Conservation (phyloP, 2,797 vertebrate genomes). For the Furcifer pardalis region DNA sequence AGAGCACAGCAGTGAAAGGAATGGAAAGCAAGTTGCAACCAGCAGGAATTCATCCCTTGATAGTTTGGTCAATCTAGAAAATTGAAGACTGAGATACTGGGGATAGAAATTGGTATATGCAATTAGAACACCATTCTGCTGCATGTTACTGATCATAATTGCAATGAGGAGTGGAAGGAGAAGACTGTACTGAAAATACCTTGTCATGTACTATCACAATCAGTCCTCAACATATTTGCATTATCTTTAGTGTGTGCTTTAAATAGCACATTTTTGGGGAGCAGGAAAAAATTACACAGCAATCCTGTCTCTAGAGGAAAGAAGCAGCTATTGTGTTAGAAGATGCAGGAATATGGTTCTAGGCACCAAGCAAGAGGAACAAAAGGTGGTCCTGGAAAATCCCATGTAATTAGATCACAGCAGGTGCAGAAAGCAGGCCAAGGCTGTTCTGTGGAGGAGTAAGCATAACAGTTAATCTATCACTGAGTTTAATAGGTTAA, state of each 20-base stretch:
- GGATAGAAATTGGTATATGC: background rate
- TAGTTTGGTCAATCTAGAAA: background rate
- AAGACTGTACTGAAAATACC: background rate
- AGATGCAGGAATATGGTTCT: background rate
- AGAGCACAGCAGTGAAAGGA: too few species aligned
- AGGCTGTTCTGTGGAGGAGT: slow-evolving; percentile 16
- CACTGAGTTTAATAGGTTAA: slow-evolving; percentile 37
- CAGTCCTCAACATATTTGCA: too few species aligned
- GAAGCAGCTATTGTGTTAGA: background rate
- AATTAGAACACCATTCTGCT: background rate
- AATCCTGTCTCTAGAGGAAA: background rate
- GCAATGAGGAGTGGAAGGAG: too few species aligned
- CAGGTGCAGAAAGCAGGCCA: slow-evolving; percentile 15
- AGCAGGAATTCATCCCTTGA: too few species aligned
- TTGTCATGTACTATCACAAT: background rate
- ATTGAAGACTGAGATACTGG: background rate
- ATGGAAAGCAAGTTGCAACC: too few species aligned
- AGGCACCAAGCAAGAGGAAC: background rate
- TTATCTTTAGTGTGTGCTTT: background rate
- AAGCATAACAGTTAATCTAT: slow-evolving; percentile 35
- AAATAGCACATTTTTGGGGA: background rate
- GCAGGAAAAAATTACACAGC: background rate
- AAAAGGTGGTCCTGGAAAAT: slow-evolving; percentile 24
- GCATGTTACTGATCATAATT: background rate
- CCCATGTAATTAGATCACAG: slow-evolving; percentile 30